phyloP scores from a whole-genome alignment of 2,888 invertebrate species.

The Ptilodon capucinus region DNA sequence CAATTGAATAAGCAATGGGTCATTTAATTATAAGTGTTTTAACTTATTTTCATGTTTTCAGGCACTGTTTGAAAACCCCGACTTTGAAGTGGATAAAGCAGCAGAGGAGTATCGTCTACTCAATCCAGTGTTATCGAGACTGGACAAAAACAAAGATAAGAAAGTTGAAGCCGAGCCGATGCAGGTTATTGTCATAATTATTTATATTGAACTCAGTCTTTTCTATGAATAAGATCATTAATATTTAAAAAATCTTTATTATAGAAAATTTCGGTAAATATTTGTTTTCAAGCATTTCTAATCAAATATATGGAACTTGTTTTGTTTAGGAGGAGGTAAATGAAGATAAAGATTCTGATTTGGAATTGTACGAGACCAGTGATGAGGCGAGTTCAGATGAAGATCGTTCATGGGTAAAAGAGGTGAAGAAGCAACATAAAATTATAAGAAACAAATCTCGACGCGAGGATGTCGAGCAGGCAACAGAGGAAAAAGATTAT shows the following conservation, averaged over 20 bases:
- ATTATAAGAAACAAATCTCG: constrained; percentile 77
- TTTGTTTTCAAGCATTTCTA: not conserved
- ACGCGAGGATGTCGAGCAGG: constrained; percentile 48
- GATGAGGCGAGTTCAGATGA: constrained; percentile 87
- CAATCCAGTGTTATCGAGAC: constrained; percentile 93
- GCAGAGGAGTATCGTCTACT: constrained; percentile 93
- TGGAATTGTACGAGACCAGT: constrained; percentile 72
- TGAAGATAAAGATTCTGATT: constrained; percentile 76
- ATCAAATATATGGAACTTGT: not conserved
- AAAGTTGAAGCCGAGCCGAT: constrained; percentile 78
- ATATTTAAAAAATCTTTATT: too few species aligned
- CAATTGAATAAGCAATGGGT: not conserved
- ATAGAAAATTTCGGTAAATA: too few species aligned
- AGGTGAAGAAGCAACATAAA: constrained; percentile 89
- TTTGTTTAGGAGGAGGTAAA: constrained; percentile 56
- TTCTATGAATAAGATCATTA: too few species aligned
- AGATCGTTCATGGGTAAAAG: constrained; percentile 89
- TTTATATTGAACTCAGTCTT: not conserved
- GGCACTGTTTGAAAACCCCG: constrained; percentile 94
- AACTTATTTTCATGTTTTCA: constrained; percentile 32
- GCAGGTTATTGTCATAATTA: constrained; percentile 54
- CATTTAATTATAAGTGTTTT: not conserved
- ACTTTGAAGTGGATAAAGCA: constrained; percentile 94
- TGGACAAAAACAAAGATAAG: constrained; percentile 87
- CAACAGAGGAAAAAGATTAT: constrained; percentile 43